Percentiles rank a stretch among this genome's conserved stretches.
Conservation (phyloP, 2,888 invertebrate species). For the Allygus modestus region DNA sequence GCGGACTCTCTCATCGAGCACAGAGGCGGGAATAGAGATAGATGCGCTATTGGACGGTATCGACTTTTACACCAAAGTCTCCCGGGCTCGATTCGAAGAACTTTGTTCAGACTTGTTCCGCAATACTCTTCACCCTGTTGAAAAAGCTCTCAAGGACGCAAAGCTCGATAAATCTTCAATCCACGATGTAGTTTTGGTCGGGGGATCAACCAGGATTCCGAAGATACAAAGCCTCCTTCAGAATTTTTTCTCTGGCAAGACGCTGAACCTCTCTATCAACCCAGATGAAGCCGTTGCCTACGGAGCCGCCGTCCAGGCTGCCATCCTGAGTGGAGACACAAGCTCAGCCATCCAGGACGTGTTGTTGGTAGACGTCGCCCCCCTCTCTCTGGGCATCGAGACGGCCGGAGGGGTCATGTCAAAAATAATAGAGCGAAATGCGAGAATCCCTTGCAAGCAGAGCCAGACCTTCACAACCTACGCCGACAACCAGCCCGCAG, state of each 20-base stretch:
- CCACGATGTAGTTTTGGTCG: slow-evolving; percentile 76
- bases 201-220: slow-evolving; percentile 75
- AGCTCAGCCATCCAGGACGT: slow-evolving; percentile 84
- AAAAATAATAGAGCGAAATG: slow-evolving; percentile 75
- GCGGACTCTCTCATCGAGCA: slow-evolving; percentile 76
- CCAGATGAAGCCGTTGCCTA: slow-evolving; percentile 92
- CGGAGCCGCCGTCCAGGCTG: slow-evolving; percentile 88
- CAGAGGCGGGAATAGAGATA: slow-evolving; percentile 77
- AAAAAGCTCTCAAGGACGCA: slow-evolving; percentile 75
- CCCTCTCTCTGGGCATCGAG: slow-evolving; percentile 74
- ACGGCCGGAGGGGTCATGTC: slow-evolving; percentile 87
- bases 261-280: slow-evolving; percentile 84
- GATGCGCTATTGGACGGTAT: slow-evolving; percentile 76
- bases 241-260: slow-evolving; percentile 80
- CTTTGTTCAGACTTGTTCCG: slow-evolving; percentile 84
- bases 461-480: slow-evolving; percentile 88
- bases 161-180: slow-evolving; percentile 75
- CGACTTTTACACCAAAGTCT: slow-evolving; percentile 82
- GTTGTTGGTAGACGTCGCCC: slow-evolving; percentile 82
- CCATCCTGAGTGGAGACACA: slow-evolving; percentile 81
- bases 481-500: slow-evolving; percentile 93
- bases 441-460: slow-evolving; percentile 73
- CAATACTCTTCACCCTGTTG: slow-evolving; percentile 79
- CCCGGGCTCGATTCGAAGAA: slow-evolving; percentile 87
- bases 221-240: slow-evolving; percentile 79